These are phyloP conservation scores for Cheilosia grossa DNA, from an alignment of 2,888 invertebrate species.

Conservation along the genomic window DNA sequence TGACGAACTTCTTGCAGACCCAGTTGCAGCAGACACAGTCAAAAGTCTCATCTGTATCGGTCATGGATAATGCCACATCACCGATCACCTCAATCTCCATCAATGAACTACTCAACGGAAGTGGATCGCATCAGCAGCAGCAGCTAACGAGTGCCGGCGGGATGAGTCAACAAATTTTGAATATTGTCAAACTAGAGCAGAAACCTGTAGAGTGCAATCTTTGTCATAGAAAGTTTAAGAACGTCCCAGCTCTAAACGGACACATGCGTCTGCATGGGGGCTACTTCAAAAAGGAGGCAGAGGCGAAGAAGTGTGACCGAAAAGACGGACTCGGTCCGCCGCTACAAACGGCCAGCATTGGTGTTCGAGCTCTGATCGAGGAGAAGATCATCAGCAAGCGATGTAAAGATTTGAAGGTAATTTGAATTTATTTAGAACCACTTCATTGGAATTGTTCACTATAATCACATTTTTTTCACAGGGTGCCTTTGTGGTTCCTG, in stretches of 20 bases:
- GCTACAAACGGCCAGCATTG: slow-evolving; percentile 95
- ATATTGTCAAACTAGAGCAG: slow-evolving; percentile 85
- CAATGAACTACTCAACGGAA: slow-evolving; percentile 77
- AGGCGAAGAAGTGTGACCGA: slow-evolving; percentile 93
- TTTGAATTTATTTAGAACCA: neutral
- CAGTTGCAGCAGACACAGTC: slow-evolving; percentile 77
- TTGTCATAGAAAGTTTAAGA: slow-evolving; percentile 98
- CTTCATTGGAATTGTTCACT: neutral
- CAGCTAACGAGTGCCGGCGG: slow-evolving; percentile 78
- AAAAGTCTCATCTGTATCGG: slow-evolving; percentile 73
- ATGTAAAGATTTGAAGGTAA: slow-evolving; percentile 84
- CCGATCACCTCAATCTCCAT: slow-evolving; percentile 77
- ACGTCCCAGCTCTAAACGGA: slow-evolving; percentile 98
- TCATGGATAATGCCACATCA: slow-evolving; percentile 78
- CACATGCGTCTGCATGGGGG: slow-evolving; percentile 99
- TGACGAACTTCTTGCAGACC: slow-evolving; percentile 69
- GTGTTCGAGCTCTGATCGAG: slow-evolving; percentile 94
- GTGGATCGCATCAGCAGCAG: slow-evolving; percentile 79
- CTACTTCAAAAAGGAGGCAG: slow-evolving; percentile 97
- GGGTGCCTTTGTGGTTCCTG: slow-evolving; percentile 83
- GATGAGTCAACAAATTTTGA: slow-evolving; percentile 81
- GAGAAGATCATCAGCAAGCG: slow-evolving; percentile 96
- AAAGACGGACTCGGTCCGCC: slow-evolving; percentile 93
- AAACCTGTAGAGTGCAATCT: slow-evolving; percentile 97
- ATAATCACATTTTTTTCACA: slow-evolving; percentile 61